phyloP scores from a whole-genome alignment of 2,888 invertebrate species.

The Bursaphelenchus okinawaensis region DNA sequence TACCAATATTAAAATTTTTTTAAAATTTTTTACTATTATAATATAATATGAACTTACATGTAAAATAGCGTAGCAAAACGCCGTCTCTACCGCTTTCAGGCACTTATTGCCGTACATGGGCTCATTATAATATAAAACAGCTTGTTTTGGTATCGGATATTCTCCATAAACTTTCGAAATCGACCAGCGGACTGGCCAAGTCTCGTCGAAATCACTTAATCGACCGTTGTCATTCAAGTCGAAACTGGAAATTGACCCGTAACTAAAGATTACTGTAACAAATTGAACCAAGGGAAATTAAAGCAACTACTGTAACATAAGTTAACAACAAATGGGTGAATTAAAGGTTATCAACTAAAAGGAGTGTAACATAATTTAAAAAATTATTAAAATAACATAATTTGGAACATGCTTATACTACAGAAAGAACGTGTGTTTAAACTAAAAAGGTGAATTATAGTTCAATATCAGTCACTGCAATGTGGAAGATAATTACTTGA shows the following conservation, averaged over 20 bases:
- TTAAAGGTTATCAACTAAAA: not conserved
- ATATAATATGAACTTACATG: not conserved
- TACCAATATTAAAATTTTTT: not conserved
- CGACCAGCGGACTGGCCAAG: conserved; percentile 54
- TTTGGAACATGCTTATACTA: conserved; percentile 7
- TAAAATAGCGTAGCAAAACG: not conserved
- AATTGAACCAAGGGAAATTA: not conserved
- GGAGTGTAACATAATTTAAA: conserved; percentile 1
- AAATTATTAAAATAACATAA: conserved; percentile 7
- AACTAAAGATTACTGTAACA: not conserved
- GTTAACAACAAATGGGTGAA: not conserved
- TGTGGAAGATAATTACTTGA: conserved; percentile 22
- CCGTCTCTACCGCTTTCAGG: not conserved
- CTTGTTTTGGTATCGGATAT: conserved; percentile 14
- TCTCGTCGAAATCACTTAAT: conserved; percentile 51
- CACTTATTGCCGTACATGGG: not conserved
- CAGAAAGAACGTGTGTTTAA: no score
- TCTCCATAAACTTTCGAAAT: conserved; percentile 30
- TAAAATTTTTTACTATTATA: not conserved
- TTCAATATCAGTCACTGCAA: conserved; percentile 1
- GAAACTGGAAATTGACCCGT: not conserved
- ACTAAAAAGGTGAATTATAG: not conserved
- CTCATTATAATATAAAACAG: conserved; percentile 2
- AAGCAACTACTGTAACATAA: no score
- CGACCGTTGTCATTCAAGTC: conserved; percentile 36